phyloP scores from a whole-genome alignment of 2,888 invertebrate genomes.

The Dasysyrphus tricinctus region DNA sequence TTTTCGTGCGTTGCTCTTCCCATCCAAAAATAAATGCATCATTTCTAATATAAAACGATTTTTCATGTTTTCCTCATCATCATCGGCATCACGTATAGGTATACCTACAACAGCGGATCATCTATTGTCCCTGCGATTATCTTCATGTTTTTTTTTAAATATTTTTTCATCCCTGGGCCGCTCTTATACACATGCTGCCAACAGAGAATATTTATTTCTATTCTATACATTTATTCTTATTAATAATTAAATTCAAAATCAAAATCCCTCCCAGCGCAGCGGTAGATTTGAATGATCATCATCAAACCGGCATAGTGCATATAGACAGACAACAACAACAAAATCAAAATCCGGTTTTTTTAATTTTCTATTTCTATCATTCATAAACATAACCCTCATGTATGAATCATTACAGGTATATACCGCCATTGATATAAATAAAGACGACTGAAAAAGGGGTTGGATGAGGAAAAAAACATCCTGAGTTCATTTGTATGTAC shows the following conservation, averaged over 20 bases:
- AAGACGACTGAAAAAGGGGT: slow-evolving; percentile 16
- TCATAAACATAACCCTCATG: slow-evolving; percentile 60
- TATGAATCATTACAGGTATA: slow-evolving; percentile 64
- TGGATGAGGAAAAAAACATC: background rate
- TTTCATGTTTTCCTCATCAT: slow-evolving; percentile 58
- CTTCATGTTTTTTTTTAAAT: slow-evolving; percentile 42
- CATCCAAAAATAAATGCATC: slow-evolving; percentile 60
- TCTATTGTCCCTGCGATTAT: slow-evolving; percentile 64
- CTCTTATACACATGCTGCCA: slow-evolving; percentile 12
- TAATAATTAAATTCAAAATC: slow-evolving; percentile 70
- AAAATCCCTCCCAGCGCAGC: slow-evolving; percentile 55
- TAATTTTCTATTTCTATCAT: slow-evolving; percentile 39
- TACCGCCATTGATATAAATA: slow-evolving; percentile 45
- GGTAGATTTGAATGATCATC: slow-evolving; percentile 46
- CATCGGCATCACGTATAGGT: background rate
- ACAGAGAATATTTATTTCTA: slow-evolving; percentile 41
- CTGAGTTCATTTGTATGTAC: slow-evolving; percentile 2
- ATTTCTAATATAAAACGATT: slow-evolving; percentile 69
- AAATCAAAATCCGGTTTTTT: slow-evolving; percentile 54
- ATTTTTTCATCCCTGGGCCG: slow-evolving; percentile 27
- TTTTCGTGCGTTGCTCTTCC: background rate
- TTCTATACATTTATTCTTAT: slow-evolving; percentile 52
- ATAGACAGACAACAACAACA: slow-evolving; percentile 43
- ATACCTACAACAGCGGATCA: slow-evolving; percentile 13
- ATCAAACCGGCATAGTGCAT: slow-evolving; percentile 26